Percentiles rank a stretch among this genome's conserved stretches.
Conservation (phyloP, 2,113 vertebrate species). For the Mormoops blainvillei region DNA sequence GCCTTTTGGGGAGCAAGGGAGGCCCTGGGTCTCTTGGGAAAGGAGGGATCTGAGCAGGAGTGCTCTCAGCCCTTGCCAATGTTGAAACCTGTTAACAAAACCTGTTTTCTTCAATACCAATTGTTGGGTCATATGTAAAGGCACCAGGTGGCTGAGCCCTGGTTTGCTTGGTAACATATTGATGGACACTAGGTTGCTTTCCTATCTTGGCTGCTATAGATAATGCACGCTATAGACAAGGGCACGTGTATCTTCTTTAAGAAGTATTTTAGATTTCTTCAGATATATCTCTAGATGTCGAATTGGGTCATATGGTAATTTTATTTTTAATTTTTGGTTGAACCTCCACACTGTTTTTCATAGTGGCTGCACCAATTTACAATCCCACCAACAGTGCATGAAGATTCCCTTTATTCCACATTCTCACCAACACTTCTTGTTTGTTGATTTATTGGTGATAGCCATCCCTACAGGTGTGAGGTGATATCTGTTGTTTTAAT, state of each 20-base stretch:
- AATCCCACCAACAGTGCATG: neutral
- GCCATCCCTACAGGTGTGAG: neutral
- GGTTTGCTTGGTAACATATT: neutral
- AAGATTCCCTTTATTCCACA: neutral
- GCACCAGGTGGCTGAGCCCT: too few relatives aligned
- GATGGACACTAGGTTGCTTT: neutral
- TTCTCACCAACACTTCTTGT: neutral
- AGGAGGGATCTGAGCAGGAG: too few relatives aligned
- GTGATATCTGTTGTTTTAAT: neutral
- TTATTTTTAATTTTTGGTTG: neutral
- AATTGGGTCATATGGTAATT: neutral
- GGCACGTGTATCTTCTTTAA: neutral
- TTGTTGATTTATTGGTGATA: neutral
- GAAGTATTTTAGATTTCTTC: neutral
- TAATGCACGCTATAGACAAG: neutral
- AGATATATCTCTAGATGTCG: neutral
- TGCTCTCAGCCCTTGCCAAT: too few relatives aligned
- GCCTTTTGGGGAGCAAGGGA: too few relatives aligned
- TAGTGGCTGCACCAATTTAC: neutral
- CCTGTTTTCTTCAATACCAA: too few relatives aligned
- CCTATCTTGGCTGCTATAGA: neutral
- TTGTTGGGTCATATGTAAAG: too few relatives aligned
- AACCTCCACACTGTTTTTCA: neutral
- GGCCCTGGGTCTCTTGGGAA: too few relatives aligned
- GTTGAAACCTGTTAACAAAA: too few relatives aligned